phyloP scores from a whole-genome alignment of 2,113 vertebrate species.

The Pavo muticus region DNA sequence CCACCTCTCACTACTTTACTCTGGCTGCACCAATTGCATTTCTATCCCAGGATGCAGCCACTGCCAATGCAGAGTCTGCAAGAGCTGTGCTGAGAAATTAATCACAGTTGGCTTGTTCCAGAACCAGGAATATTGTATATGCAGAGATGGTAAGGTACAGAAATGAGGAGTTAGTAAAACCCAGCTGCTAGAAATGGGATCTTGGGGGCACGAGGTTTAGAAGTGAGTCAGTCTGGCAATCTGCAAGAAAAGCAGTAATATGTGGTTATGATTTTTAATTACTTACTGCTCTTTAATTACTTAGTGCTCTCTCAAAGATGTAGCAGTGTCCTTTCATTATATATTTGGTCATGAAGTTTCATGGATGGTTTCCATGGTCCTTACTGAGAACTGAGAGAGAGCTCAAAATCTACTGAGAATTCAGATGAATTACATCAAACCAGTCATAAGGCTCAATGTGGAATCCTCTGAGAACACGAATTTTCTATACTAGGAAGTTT shows the following conservation, averaged over 20 bases:
- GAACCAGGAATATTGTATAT: not conserved
- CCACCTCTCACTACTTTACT: not conserved
- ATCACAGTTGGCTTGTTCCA: not conserved
- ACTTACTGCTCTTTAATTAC: not conserved
- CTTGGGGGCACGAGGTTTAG: not conserved
- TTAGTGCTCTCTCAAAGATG: not conserved
- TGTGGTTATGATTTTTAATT: not conserved
- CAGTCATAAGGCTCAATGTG: not conserved
- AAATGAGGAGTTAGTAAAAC: not conserved
- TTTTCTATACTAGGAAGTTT: conserved; percentile 37
- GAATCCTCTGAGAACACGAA: not conserved
- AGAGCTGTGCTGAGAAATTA: not conserved
- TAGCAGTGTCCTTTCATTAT: not conserved
- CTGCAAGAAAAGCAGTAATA: not conserved
- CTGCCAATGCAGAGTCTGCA: not conserved
- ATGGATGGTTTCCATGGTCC: not conserved
- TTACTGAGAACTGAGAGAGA: not conserved
- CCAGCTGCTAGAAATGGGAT: not conserved
- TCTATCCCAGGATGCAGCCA: not conserved
- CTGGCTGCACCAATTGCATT: not conserved
- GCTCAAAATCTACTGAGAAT: not conserved
- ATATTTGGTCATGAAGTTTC: not conserved
- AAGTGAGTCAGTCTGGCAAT: not conserved
- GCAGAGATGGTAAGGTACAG: not conserved
- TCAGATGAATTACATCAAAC: not conserved